Evolutionary conservation across 2,888 invertebrate species (phyloP), one percentile per base, ranked within the genome.

Genomic region (Sphinx pinastri): DNA sequence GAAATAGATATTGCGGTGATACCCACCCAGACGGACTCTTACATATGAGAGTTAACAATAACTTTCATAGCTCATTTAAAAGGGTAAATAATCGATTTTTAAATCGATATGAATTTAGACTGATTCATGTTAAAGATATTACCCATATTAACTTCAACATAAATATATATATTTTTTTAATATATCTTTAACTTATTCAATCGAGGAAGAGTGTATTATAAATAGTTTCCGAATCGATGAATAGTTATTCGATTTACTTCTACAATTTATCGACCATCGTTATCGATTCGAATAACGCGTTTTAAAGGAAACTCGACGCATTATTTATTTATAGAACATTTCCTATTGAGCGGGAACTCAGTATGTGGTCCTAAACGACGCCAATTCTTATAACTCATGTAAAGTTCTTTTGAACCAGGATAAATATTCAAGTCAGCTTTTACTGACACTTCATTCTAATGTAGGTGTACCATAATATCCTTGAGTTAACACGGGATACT

Each of bases 301-400:
- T 14, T n/a, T 45, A 45, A 16, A 10, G 16, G 16, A 60, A 45
- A 45, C 60, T 47, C 11, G 60, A 60, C 47, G 5, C 12, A 11
- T 47, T 47, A 47, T 2, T 47, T 16, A 60, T 60, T 38, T 38
- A 5, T 38, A 38, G 38, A 47, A 45, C 19, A 49, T 49, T 63
- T 49, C 63, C 49, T 63, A 49, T 63, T 49, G 63, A 63, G 49
- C 45, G 38, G 58, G 58, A 63, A 49, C 63, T 1, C 63, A 19
- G 63, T 63, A 63, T 63, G 63, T 63, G 63, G 63, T 63, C 63
- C 19, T 63, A 60, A 60, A 16, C 11, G 47, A 12, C 12, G 47
- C 8, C 60, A 38, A 60, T 60, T 60, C 45, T 11, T 16, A 45
- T 60, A 47, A 60, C n/a, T 60, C 45, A 60, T 60, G 57, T 16